Evolutionary conservation across 2,797 vertebrate species (phyloP), one percentile per base, ranked within the genome.

Genomic region (Acanthornis magna): DNA sequence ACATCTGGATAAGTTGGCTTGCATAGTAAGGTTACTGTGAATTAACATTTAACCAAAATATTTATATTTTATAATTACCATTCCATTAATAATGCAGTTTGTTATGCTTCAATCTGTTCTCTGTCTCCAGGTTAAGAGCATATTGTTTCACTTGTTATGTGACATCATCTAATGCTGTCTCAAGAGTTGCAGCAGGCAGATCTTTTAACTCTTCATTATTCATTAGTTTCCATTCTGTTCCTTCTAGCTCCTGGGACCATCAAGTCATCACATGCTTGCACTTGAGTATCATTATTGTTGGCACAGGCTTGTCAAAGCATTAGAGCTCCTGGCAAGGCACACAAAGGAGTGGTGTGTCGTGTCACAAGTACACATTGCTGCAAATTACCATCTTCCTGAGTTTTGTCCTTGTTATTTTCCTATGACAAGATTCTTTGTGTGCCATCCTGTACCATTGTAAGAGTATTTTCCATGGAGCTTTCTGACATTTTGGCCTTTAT

Each of bases 171-270:
- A 91, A 85, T 67, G n/a, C 55, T 73, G 25, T 74, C 34, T 83
- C 58, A 71, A 73, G 45, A 71, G 40, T 4, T 88, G 36, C 32
- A 54, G 53, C 32, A 89, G 36, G 57, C 32, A 70, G 73, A 93
- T 77, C 45, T 74, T 79, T 76, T 83, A 89, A 71, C 65, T 94
- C 79, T 83, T 92, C 58, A 47, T 91, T 95, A 89, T 85, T 94
- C 60, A 63, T 93, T 71, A 80, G 23, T 79, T 95, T 94, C 88
- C 16, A 7, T 80, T 94, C 51, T 80, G 48, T 51, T 89, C 36
- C 43, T 86, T 63, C 36, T 68, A 36, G 47, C 85, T 91, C 40
- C 63, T 79, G 88, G 82, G 82, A 89, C 75, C 55, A 57, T 68
- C 54, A 68, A 89, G 54, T 61, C 58, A 57, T 78, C 70, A 43